These are phyloP conservation scores for Ophonus ardosiacus DNA, from an alignment of 2,888 invertebrate genomes.

Conservation along the genomic window DNA sequence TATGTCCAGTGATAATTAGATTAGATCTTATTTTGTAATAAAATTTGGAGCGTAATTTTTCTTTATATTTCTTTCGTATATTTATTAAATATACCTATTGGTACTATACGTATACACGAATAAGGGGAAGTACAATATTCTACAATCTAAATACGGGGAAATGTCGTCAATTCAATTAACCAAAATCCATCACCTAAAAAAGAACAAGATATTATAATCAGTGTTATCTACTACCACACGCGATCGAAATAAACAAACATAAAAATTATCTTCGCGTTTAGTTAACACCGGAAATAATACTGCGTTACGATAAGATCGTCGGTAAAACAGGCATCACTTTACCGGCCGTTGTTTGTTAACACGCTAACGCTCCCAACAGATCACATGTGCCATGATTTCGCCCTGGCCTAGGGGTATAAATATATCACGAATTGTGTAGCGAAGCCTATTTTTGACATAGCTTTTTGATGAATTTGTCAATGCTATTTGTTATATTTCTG, in stretches of 20 bases:
- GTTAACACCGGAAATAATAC: slow-evolving; percentile 44
- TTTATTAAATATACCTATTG: too few species aligned
- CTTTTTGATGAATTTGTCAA: not conserved
- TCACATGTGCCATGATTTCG: not conserved
- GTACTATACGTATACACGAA: too few species aligned
- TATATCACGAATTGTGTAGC: slow-evolving; percentile 12
- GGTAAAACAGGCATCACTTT: slow-evolving; percentile 35
- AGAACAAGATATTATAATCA: slow-evolving; percentile 37
- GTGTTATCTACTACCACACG: slow-evolving; percentile 23
- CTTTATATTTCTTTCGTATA: too few species aligned
- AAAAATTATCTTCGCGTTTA: slow-evolving; percentile 44
- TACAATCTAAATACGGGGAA: not conserved
- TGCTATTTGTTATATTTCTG: not conserved
- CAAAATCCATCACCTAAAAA: not conserved
- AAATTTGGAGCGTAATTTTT: too few species aligned
- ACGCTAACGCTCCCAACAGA: slow-evolving; percentile 12
- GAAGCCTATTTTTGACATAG: not conserved
- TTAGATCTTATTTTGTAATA: too few species aligned
- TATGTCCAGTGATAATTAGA: too few species aligned
- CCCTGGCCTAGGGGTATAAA: not conserved
- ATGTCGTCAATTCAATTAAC: slow-evolving; percentile 5
- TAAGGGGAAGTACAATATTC: too few species aligned
- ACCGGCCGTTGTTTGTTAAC: slow-evolving; percentile 21
- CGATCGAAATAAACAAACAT: slow-evolving; percentile 39
- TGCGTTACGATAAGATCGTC: slow-evolving; percentile 12